Evolutionary conservation across 2,797 vertebrate species (phyloP), one percentile per base, ranked within the genome.

Genomic region (Coendou prehensilis): DNA sequence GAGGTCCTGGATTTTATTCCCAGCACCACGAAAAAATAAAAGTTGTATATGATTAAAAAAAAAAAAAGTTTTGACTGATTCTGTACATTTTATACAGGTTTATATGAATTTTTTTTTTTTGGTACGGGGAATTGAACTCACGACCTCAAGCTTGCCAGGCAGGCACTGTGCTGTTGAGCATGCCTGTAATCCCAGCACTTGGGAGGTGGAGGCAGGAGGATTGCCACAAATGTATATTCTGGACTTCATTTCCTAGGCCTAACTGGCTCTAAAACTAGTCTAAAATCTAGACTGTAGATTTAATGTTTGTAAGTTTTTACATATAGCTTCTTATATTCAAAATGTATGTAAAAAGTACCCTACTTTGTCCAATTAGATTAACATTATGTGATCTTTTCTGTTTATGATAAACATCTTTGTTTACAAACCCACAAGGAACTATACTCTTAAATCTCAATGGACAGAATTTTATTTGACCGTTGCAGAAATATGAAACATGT

Each of bases 281-380:
- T 97, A 91, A n/a, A 75, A 94, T 80, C 22, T n/a, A 85, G 33
- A 87, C 17, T 94, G 30, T 9, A 87, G 20, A 87, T 87, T 91
- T 95, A 84, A 94, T 64, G 50, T 92, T 67, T 91, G 41, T 93
- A 26, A 50, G 93, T 85, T 94, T 87, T 93, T 73, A 73, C n/a
- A 59, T 20, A 15, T 76, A 84, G 90, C 23, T 9, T 91, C 41
- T 83, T 82, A 81, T 78, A 88, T 78, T 91, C 41, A 94, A 83
- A 96, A 86, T 92, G 28, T 10, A 89, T n/a, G n/a, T 80, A 85
- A 91, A 87, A 91, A 84, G 47, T 86, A 26, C 87, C 64, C 64
- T 75, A 79, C 94, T 87, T 81, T 76, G 54, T 76, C 9, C 20
- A 93, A 64, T 37, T 89, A 90, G 30, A 90, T 78, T 89, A 56